Conservation (phyloP, 1,140 invertebrate species). For the Bombus impatiens region DNA sequence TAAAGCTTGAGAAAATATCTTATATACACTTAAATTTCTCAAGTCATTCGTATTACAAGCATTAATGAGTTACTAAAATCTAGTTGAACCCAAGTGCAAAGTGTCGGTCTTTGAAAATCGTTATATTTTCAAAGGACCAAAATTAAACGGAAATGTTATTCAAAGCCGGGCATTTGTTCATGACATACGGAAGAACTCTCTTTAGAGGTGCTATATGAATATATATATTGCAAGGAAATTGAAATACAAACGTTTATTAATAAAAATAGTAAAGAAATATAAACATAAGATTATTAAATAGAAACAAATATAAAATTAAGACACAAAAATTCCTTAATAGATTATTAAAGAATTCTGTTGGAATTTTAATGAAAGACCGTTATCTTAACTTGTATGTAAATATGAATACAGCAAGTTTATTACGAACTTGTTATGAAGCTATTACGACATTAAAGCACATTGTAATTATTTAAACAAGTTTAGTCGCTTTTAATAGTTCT, state of each 20-base stretch:
- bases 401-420: neutral
- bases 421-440: neutral
- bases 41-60: neutral
- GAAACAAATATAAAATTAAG: no score
- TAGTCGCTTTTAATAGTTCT: no score
- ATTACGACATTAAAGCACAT: neutral
- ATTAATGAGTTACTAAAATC: neutral
- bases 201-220: no score
- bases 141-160: slow-evolving; percentile 73
- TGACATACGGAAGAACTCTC: neutral
- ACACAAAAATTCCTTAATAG: no score
- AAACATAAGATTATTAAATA: no score
- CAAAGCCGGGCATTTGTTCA: slow-evolving; percentile 66
- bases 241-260: no score
- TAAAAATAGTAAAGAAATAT: neutral
- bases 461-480: no score
- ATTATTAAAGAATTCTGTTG: no score
- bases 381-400: no score
- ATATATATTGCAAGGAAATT: neutral
- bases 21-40: neutral
- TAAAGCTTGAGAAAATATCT: no score
- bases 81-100: neutral
- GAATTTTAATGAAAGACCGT: no score
- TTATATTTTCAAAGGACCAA: slow-evolving; percentile 58
- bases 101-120: neutral